Percentiles rank a stretch among this genome's conserved stretches.
Conservation (phyloP, 1,140 invertebrate genomes). For the Macrocentrus cingulum region DNA sequence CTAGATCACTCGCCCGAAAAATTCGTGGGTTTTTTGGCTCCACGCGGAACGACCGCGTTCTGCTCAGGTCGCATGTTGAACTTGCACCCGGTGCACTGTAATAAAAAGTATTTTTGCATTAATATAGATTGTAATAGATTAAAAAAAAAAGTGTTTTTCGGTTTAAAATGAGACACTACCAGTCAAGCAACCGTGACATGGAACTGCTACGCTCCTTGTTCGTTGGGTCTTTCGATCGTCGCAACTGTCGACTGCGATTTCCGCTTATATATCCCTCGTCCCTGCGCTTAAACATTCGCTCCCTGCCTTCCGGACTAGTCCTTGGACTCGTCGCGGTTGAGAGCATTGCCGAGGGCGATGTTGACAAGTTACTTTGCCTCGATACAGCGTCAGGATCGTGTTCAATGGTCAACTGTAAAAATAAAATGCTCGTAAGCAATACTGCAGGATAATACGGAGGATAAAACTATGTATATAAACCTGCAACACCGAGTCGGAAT, state of each 20-base stretch:
- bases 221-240: slow-evolving; percentile 57
- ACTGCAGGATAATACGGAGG: neutral
- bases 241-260: slow-evolving; percentile 61
- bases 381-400: slow-evolving; percentile 79
- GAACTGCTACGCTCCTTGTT: slow-evolving; percentile 84
- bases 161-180: slow-evolving; percentile 56
- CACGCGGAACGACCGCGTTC: slow-evolving; percentile 85
- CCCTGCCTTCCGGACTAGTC: slow-evolving; percentile 60
- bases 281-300: slow-evolving; percentile 69
- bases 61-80: slow-evolving; percentile 69
- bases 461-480: slow-evolving; percentile 50
- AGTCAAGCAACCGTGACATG: slow-evolving; percentile 81
- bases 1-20: slow-evolving; percentile 85
- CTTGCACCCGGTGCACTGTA: slow-evolving; percentile 52
- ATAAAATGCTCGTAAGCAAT: slow-evolving; percentile 7
- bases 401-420: slow-evolving; percentile 77
- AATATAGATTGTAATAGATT: no score
- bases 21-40: slow-evolving; percentile 80
- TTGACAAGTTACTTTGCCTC: slow-evolving; percentile 51
- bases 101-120: slow-evolving; percentile 15
- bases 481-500: slow-evolving; percentile 74
- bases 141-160: no score
- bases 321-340: slow-evolving; percentile 49
- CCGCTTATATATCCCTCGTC: slow-evolving; percentile 67
- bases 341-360: slow-evolving; percentile 48